Evolutionary conservation across 2,888 invertebrate species (phyloP).

Genomic region (Drosophila meridionalis): DNA sequence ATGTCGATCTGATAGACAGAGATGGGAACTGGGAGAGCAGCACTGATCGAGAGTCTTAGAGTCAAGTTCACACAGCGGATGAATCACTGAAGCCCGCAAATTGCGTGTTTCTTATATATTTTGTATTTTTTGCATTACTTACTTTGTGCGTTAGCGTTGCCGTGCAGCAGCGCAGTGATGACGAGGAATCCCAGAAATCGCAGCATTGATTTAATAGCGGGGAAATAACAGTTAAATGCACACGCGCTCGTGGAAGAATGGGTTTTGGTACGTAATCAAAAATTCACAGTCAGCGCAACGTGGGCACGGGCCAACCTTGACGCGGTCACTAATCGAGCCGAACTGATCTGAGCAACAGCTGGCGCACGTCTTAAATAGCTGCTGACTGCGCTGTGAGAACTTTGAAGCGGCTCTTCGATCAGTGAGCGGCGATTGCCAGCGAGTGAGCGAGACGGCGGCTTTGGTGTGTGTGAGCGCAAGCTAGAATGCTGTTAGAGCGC

Average conservation of each 20-base stretch:
- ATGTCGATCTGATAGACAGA: conserved; percentile 8
- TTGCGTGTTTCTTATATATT: neutral
- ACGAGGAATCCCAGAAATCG: conserved; percentile 42
- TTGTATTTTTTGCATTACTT: conserved; percentile 35
- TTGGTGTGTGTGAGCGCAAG: neutral
- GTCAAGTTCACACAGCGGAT: conserved; percentile 29
- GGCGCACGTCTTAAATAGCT: conserved; percentile 42
- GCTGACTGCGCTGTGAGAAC: conserved; percentile 16
- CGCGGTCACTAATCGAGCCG: conserved; percentile 12
- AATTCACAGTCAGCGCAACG: conserved; percentile 12
- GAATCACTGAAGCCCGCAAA: conserved; percentile 38
- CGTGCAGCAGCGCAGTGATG: conserved; percentile 27
- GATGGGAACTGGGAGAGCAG: conserved; percentile 1
- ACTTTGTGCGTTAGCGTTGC: conserved; percentile 56
- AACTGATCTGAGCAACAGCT: conserved; percentile 49
- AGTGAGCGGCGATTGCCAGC: neutral
- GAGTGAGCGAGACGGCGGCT: neutral
- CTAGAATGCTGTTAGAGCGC: neutral
- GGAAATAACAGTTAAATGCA: conserved; percentile 26
- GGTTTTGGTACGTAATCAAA: neutral
- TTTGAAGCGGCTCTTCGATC: conserved; percentile 17
- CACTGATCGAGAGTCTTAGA: conserved; percentile 2
- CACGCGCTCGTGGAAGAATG: conserved; percentile 3
- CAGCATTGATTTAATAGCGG: conserved; percentile 44
- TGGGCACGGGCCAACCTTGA: conserved; percentile 2